Conservation (phyloP, 1,140 invertebrate genomes). For the Drepana arcuata region DNA sequence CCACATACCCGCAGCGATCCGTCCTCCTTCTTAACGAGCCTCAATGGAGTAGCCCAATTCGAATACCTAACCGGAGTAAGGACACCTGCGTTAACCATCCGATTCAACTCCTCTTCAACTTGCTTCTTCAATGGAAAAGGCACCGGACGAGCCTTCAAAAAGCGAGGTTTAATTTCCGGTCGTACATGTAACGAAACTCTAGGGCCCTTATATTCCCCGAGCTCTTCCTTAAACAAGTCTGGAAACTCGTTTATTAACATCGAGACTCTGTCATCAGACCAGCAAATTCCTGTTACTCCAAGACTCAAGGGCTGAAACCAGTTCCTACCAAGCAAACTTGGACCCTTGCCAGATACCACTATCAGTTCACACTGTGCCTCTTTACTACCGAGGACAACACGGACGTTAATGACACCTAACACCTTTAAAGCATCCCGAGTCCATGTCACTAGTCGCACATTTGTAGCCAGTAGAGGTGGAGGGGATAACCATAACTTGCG, state of each 20-base stretch:
- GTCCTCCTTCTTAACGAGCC: slow-evolving; percentile 16
- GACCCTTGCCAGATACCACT: slow-evolving; percentile 12
- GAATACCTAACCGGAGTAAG: slow-evolving; percentile 17
- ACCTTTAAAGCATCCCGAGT: slow-evolving; percentile 13
- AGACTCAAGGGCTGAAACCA: slow-evolving; percentile 13
- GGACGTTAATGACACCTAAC: slow-evolving; percentile 8
- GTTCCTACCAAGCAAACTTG: slow-evolving; percentile 11
- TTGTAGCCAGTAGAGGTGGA: slow-evolving; percentile 5
- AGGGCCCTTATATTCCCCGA: slow-evolving; percentile 17
- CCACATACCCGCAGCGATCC: slow-evolving; percentile 18
- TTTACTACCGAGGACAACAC: slow-evolving; percentile 5
- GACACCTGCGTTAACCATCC: slow-evolving; percentile 8
- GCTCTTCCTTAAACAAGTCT: slow-evolving; percentile 8
- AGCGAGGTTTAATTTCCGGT: slow-evolving; percentile 6
- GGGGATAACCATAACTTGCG: slow-evolving; percentile 7
- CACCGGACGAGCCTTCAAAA: slow-evolving; percentile 14
- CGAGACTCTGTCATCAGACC: slow-evolving; percentile 2
- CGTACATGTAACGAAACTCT: slow-evolving; percentile 12
- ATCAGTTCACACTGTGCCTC: slow-evolving; percentile 13
- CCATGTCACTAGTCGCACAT: slow-evolving; percentile 15
- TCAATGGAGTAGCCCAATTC: slow-evolving; percentile 19
- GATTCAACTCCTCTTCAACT: slow-evolving; percentile 13
- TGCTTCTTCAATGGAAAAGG: slow-evolving; percentile 14
- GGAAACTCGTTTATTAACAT: slow-evolving; percentile 8
- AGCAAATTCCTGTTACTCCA: slow-evolving; percentile 9